These are phyloP conservation scores for Acanthurus tractus DNA, from an alignment of 2,797 vertebrate species.

Conservation along the genomic window DNA sequence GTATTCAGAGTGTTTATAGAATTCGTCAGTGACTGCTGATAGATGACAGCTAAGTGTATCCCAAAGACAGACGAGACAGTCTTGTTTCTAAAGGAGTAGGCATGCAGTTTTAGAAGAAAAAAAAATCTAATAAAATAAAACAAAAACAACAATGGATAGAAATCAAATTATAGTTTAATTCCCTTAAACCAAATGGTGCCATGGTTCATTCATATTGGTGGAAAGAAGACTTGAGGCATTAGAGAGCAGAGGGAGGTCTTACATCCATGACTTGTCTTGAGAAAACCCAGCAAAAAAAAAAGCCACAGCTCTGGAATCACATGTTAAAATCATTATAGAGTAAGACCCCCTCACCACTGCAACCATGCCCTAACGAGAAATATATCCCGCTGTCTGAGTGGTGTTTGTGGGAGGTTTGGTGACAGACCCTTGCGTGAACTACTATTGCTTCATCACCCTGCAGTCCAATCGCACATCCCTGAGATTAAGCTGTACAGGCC, in stretches of 20 bases:
- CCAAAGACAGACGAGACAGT: slow-evolving; percentile 42
- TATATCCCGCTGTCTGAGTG: slow-evolving; percentile 53
- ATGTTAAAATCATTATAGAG: slow-evolving; percentile 68
- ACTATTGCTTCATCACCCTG: slow-evolving; percentile 54
- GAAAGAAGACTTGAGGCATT: slow-evolving; percentile 64
- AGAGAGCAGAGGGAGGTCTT: slow-evolving; percentile 50
- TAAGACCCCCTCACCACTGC: slow-evolving; percentile 59
- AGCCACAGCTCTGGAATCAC: slow-evolving; percentile 68
- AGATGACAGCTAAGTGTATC: slow-evolving; percentile 57
- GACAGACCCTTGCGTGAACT: slow-evolving; percentile 59
- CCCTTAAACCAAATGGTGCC: slow-evolving; percentile 56
- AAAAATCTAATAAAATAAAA: not conserved
- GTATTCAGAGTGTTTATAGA: slow-evolving; percentile 54
- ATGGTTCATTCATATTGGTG: slow-evolving; percentile 67
- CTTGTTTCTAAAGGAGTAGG: slow-evolving; percentile 37
- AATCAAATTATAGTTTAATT: slow-evolving; percentile 62
- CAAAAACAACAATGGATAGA: slow-evolving; percentile 50
- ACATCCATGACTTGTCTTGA: slow-evolving; percentile 58
- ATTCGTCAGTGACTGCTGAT: slow-evolving; percentile 59
- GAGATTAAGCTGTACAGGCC: slow-evolving; percentile 61
- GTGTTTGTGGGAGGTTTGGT: slow-evolving; percentile 59
- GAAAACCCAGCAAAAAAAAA: slow-evolving; percentile 51
- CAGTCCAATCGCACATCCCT: slow-evolving; percentile 63
- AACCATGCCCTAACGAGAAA: slow-evolving; percentile 51
- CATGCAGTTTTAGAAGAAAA: slow-evolving; percentile 17